These are phyloP conservation scores for Anas capensis DNA, from an alignment of 2,797 vertebrate genomes.

Conservation along the genomic window DNA sequence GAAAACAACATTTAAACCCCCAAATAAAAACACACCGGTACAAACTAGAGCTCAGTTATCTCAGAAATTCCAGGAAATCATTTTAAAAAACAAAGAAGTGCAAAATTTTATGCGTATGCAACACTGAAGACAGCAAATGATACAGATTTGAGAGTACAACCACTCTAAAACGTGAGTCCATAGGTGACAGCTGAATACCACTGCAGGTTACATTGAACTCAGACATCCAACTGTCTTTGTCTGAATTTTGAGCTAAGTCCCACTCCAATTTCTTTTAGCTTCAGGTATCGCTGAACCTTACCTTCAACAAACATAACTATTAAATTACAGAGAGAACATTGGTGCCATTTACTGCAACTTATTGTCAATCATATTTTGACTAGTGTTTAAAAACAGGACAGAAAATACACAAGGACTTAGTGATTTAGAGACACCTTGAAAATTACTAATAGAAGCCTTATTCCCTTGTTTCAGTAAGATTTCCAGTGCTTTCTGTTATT, in stretches of 20 bases:
- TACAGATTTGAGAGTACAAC: not conserved
- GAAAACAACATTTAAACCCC: not conserved
- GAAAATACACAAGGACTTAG: not conserved
- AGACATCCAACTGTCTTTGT: not conserved
- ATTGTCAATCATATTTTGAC: not conserved
- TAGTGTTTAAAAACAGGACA: not conserved
- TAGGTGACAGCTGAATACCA: not conserved
- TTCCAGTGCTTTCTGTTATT: not conserved
- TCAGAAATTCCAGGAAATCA: not conserved
- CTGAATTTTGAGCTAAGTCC: not conserved
- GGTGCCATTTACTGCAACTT: not conserved
- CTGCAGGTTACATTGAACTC: not conserved
- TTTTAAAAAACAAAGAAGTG: not conserved
- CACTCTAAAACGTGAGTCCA: not conserved
- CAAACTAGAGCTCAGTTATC: not conserved
- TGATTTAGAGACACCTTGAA: not conserved
- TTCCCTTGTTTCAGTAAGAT: not conserved
- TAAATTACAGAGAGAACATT: not conserved
- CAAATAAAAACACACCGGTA: not conserved
- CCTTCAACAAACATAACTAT: not conserved
- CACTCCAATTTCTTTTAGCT: not conserved
- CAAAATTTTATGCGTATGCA: not conserved
- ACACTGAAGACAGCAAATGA: not conserved
- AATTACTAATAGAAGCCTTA: not conserved
- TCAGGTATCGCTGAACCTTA: not conserved